These are phyloP conservation scores for Molossus alvarezi DNA, from an alignment of 2,797 vertebrate genomes.

Conservation along the genomic window DNA sequence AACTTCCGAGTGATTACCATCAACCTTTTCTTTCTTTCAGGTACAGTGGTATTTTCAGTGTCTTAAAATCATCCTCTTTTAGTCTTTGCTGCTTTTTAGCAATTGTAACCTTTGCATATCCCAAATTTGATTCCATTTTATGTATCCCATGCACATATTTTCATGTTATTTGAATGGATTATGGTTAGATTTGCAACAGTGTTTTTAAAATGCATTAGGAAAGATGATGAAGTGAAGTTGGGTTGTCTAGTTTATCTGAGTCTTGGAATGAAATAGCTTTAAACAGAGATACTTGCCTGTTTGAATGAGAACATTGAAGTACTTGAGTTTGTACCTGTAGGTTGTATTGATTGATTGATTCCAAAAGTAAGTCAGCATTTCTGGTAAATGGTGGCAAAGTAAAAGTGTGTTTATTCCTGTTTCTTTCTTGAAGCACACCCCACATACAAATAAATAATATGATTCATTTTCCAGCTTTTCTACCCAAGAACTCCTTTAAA, in stretches of 20 bases:
- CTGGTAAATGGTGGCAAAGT: neutral
- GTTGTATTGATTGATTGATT: neutral
- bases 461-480: neutral
- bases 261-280: slow-evolving; percentile 8
- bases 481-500: neutral
- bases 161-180: neutral
- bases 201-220: neutral
- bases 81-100: neutral
- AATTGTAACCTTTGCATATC: neutral
- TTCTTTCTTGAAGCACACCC: neutral
- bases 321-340: neutral
- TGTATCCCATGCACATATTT: neutral
- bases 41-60: neutral
- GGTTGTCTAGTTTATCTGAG: neutral
- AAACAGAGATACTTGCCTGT: neutral
- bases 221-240: neutral
- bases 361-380: neutral
- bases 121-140: neutral
- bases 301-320: neutral
- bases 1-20: neutral
- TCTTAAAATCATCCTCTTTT: neutral
- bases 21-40: neutral
- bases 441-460: neutral
- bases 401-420: neutral
- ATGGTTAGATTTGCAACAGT: neutral